Conservation (phyloP, 2,113 vertebrate species). For the Pandion haliaetus region DNA sequence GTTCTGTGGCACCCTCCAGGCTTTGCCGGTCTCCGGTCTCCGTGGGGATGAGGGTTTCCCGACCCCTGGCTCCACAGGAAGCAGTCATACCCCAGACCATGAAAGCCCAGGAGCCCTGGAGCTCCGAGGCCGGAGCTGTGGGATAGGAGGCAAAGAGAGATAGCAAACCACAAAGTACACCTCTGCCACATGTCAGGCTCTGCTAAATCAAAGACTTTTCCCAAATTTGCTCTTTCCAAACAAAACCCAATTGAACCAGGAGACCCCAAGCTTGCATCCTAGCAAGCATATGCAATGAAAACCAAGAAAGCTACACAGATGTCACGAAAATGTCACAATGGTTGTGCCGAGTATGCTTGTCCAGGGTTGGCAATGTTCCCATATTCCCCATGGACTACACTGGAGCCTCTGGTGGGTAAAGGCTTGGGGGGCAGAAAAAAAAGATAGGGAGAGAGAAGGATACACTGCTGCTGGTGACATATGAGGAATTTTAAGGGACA, state of each 20-base stretch:
- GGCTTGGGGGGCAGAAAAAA: not conserved
- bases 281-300: not conserved
- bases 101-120: not conserved
- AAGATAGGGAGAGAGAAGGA: not conserved
- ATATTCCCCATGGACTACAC: not conserved
- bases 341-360: fast-evolving
- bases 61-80: fast-evolving
- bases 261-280: not conserved
- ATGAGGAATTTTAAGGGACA: not conserved
- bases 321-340: fast-evolving
- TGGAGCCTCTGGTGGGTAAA: not conserved
- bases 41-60: fast-evolving
- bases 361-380: not conserved
- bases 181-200: not conserved
- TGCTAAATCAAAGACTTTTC: not conserved
- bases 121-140: not conserved
- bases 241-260: not conserved
- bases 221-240: not conserved
- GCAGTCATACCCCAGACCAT: not conserved
- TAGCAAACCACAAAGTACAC: not conserved
- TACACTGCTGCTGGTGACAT: not conserved
- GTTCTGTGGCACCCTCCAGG: not conserved
- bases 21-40: not conserved
- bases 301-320: not conserved
- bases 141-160: not conserved